Evolutionary conservation across 2,888 invertebrate species (phyloP), one percentile per base, ranked within the genome.

Genomic region (Zele albiditarsus): DNA sequence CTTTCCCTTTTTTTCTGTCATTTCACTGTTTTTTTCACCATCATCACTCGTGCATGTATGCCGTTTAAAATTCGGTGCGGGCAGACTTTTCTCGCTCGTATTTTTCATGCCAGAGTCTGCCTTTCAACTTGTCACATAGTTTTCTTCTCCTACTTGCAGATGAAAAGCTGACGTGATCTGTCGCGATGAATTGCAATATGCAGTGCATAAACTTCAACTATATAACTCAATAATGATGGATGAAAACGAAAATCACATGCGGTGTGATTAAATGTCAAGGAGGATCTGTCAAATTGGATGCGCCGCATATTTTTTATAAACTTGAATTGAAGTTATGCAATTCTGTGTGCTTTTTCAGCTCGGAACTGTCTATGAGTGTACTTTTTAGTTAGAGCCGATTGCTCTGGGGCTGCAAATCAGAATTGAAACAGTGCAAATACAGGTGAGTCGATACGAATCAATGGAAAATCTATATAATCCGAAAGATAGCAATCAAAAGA

Each of bases 91-190:
- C 57, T 74, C 69, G 38, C 49, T 69, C 74, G 74, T 38, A 33
- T 74, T 74, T n/a, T 74, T 69, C 74, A 74, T 69, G 74, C 62
- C 69, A 69, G 33, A 31, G n/a, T 46, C n/a, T 23, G 46, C 42
- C 69, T 70, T 74, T 74, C 74, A 74, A 63, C 69, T 49, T 74
- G 69, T 70, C 74, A 63, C 57, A 69, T 74, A 53, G 31, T 42
- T 38, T 53, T 27, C 74, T 63, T 74, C 63, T 65, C 57, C 3
- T 46, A 3, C 53, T 57, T 46, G 6, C 33, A 46, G n/a, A 69
- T 69, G 63, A 70, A 70, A 63, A 62, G 25, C 28, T 60, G 33
- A 73, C 49, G 62, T 69, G 69, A 69, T 74, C 69, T 63, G 63
- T 63, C 25, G 31, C 63, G 57, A 74, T 74, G 74, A 65, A 74